A percentile compares a stretch with the other conserved stretches of the same genome.
Evolutionary conservation across 2,113 vertebrate species (phyloP).

Genomic region (Protomyctophum bolini): DNA sequence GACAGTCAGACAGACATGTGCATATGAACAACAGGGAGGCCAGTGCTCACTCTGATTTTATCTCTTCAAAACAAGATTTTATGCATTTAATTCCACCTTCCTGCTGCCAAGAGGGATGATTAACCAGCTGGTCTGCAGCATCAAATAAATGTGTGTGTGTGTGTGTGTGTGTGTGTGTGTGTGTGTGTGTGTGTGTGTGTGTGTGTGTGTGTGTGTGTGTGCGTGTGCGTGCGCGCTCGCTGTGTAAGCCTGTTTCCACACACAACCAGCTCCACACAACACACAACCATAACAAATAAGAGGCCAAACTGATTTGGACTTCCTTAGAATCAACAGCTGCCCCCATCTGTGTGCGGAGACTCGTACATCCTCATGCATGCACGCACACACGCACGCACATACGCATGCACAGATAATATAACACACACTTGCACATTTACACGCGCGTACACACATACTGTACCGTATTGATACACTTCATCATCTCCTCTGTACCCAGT

Average conservation of each 20-base stretch:
- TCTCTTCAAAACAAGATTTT: conserved; percentile 9
- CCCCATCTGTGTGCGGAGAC: conserved; percentile 1
- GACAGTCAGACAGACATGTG: conserved; percentile 9
- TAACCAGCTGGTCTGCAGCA: conserved; percentile 19
- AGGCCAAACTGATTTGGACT: conserved; percentile 36
- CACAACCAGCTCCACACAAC: too few relatives aligned
- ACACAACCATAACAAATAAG: neutral
- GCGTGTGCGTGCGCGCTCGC: neutral
- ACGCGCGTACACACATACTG: neutral
- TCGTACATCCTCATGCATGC: neutral
- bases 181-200: neutral
- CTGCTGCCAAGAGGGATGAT: conserved; percentile 25
- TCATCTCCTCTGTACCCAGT: conserved; percentile 25
- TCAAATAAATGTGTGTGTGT: conserved; percentile 21
- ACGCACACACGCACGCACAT: conserved; percentile 11
- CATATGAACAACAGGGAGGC: neutral
- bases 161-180: neutral
- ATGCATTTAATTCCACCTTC: neutral
- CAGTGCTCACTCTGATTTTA: neutral
- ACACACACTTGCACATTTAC: neutral
- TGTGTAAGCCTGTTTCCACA: neutral
- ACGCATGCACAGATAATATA: neutral
- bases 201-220: neutral
- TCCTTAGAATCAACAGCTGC: conserved; percentile 47
- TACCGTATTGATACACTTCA: conserved; percentile 9